phyloP scores from a whole-genome alignment of 2,797 vertebrate genomes.

The Crenichthys baileyi region DNA sequence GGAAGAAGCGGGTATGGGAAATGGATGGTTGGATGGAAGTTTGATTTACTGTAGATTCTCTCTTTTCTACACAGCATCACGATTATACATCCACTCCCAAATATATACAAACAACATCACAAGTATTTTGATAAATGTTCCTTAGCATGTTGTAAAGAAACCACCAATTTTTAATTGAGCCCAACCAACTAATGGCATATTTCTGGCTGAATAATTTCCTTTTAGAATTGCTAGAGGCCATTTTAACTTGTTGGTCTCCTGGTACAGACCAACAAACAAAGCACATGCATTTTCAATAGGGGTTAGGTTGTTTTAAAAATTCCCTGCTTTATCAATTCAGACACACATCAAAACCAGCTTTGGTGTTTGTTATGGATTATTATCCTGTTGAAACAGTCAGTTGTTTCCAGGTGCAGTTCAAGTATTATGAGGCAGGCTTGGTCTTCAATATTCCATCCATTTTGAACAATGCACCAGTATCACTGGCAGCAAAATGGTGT shows the following conservation, averaged over 20 bases:
- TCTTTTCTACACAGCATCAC: neutral
- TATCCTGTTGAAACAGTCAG: neutral
- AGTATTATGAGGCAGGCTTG: too few relatives aligned
- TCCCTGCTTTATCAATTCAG: neutral
- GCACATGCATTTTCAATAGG: neutral
- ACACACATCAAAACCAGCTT: neutral
- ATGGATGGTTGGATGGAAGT: too few relatives aligned
- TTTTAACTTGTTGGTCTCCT: neutral
- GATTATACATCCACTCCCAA: neutral
- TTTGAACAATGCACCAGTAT: neutral
- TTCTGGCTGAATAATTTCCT: neutral
- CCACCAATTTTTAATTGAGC: neutral
- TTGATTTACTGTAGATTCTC: neutral
- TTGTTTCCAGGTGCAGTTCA: neutral
- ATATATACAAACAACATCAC: neutral
- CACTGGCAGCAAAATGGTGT: neutral
- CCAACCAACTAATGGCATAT: too few relatives aligned
- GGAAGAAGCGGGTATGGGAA: too few relatives aligned
- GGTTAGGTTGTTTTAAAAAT: neutral
- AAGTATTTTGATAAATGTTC: neutral
- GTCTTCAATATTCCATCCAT: neutral
- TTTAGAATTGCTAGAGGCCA: neutral
- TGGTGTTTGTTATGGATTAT: neutral
- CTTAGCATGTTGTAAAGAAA: neutral
- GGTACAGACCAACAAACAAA: neutral